Base-by-base conservation (phyloP, 2,113 vertebrate genomes). In the Hemiprocne comata region DNA sequence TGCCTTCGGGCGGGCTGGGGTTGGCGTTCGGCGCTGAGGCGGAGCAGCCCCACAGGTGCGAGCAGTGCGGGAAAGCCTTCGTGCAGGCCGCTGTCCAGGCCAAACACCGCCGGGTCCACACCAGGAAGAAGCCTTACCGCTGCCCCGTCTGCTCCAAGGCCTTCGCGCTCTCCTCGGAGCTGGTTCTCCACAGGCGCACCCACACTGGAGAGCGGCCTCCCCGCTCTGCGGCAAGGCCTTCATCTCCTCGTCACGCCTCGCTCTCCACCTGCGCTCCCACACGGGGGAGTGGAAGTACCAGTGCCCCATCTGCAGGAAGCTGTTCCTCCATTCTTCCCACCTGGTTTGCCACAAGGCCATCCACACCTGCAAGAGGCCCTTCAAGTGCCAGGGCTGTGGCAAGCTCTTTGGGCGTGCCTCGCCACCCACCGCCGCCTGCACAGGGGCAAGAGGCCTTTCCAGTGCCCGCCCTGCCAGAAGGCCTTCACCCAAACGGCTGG, bases 221-320 rank as follows among this genome's bases (percentile, higher is more conserved):
- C 84, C 46, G 8, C 64, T 97, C 34, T 98, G 98, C 40, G 70
- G 86, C 76, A 98, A 98, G 91, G 98, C 97, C 83, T 98, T 98
- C 93, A 96, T 98, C 82, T 97, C 98, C 0, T 94, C 97, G 6
- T 98, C 29, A 42, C 92, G 75, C 17, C 82, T 89, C 17, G n/a
- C n/a, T n/a, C n/a, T n/a, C n/a, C n/a, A n/a, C n/a, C n/a, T n/a
- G n/a, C 46, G 50, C 34, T 82, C 80, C 10, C 85, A 86, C n/a
- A n/a, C n/a, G n/a, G n/a, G n/a, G n/a, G n/a, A n/a, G n/a, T n/a
- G n/a, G n/a, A n/a, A 42, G 17, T 93, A 80, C 58, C 53, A 13
- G 33, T 96, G 90, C 23, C 48, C 40, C 0, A 7, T 48, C 88
- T n/a, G 94, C 5, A 38, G 92, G 31, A 94, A 91, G 75, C 87